Percentiles rank a stretch among this genome's conserved stretches.
Conservation (phyloP, 2,113 vertebrate species). For the Calonectris borealis region DNA sequence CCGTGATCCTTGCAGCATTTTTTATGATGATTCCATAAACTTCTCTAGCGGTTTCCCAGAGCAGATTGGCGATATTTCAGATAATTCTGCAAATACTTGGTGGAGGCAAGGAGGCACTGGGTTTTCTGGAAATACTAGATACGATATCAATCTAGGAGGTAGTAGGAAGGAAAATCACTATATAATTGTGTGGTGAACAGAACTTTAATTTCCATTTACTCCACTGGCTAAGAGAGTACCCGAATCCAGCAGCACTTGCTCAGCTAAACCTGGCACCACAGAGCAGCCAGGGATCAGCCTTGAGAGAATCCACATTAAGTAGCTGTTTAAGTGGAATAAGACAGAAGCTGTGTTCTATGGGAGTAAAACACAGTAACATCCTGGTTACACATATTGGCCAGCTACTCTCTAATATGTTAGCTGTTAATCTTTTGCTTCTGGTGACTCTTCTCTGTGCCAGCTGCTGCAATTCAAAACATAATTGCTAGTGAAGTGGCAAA, state of each 20-base stretch:
- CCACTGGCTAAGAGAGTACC: not conserved
- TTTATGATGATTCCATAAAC: not conserved
- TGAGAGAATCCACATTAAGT: not conserved
- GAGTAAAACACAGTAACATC: not conserved
- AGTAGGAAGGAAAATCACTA: not conserved
- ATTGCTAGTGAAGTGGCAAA: not conserved
- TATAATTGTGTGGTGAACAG: not conserved
- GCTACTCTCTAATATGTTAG: not conserved
- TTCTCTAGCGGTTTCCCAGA: not conserved
- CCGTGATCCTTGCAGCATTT: not conserved
- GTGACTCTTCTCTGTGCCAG: not conserved
- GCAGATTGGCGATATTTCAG: not conserved
- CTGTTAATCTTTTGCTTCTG: not conserved
- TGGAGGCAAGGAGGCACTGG: not conserved
- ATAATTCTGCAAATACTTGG: not conserved
- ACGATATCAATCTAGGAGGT: not conserved
- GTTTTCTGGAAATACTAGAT: not conserved
- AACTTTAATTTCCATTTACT: not conserved
- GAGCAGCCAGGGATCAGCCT: not conserved
- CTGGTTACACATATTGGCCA: rapidly evolving
- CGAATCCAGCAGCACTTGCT: not conserved
- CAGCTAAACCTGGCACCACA: not conserved
- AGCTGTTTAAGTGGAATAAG: not conserved
- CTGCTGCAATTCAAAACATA: not conserved
- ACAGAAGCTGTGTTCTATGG: not conserved